These are phyloP conservation scores for Drosophila oshimai DNA, from an alignment of 1,140 invertebrate species.

Conservation along the genomic window DNA sequence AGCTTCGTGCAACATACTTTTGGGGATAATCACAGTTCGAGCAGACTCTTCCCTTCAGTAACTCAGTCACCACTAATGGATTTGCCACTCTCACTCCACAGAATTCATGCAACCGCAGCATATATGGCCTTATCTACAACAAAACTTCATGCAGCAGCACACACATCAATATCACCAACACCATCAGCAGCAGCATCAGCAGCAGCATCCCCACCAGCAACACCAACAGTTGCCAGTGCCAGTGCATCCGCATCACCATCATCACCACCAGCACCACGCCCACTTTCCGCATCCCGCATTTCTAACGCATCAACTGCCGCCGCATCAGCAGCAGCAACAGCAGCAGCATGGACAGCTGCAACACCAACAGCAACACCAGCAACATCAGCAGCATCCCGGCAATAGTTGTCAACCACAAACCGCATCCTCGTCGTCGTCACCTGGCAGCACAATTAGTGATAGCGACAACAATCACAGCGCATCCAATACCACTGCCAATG, in stretches of 20 bases:
- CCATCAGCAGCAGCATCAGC: constrained; percentile 54
- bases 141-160: constrained; percentile 82
- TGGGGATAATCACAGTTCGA: neutral
- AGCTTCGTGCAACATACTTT: constrained; percentile 1
- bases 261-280: constrained; percentile 55
- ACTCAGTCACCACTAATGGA: constrained; percentile 13
- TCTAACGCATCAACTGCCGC: constrained; percentile 74
- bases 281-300: constrained; percentile 79
- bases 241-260: constrained; percentile 61
- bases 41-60: neutral
- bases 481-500: constrained; percentile 29
- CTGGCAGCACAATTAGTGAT: constrained; percentile 83
- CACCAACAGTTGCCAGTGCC: constrained; percentile 63
- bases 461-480: constrained; percentile 82
- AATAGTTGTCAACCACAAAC: constrained; percentile 83
- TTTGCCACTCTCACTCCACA: constrained; percentile 26
- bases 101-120: constrained; percentile 83
- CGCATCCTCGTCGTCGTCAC: constrained; percentile 81
- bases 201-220: constrained; percentile 57
- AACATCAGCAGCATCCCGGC: constrained; percentile 59
- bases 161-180: constrained; percentile 76
- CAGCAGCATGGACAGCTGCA: constrained; percentile 47
- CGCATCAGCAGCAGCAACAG: constrained; percentile 54
- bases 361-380: constrained; percentile 36
- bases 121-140: constrained; percentile 83